Evolutionary conservation across 2,888 invertebrate genomes (phyloP), one percentile per base, ranked within the genome.

Genomic region (Drosophila prostipennis): DNA sequence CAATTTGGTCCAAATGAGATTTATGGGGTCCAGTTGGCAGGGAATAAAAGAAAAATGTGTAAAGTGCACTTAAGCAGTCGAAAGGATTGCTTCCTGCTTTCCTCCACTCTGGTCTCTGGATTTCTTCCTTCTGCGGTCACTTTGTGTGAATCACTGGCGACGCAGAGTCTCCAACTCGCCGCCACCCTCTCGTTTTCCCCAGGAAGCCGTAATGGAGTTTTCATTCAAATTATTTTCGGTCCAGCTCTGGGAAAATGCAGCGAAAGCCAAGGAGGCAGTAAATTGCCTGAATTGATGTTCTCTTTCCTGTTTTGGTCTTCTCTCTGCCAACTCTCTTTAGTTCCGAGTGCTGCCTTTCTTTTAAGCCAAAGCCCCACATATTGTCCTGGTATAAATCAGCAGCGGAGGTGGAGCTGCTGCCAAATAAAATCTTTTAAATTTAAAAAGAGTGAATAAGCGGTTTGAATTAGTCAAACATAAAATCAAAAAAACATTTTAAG

Each of bases 191-290:
- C 39, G 11, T 26, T 42, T 42, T 42, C 32, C 56, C 45, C 55
- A 56, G 52, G 90, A 91, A 89, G 83, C 87, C 89, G 83, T 91
- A 91, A 91, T 91, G 90, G 91, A 90, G 84, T 89, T 91, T 91
- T 90, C 90, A 90, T 91, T 90, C 90, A 91, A 91, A 91, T 90
- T 90, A 91, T 88, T 86, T 81, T 80, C 77, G 77, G 72, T 76
- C 77, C 55, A 58, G 52, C 46, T 36, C 42, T 48, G 70, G 61
- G 65, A 52, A 70, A 52, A 57, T 71, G 74, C 49, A 68, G 26
- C 58, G 52, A 52, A 52, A 74, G 56, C 71, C 74, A 74, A 74
- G 74, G 46, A 74, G 69, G 45, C 54, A 55, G 77, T 85, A 85
- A 81, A 79, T 79, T 60, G 75, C 80, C 75, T 63, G 88, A 82